phyloP scores from a whole-genome alignment of 1,140 invertebrate genomes.

The Berghia stephanieae region DNA sequence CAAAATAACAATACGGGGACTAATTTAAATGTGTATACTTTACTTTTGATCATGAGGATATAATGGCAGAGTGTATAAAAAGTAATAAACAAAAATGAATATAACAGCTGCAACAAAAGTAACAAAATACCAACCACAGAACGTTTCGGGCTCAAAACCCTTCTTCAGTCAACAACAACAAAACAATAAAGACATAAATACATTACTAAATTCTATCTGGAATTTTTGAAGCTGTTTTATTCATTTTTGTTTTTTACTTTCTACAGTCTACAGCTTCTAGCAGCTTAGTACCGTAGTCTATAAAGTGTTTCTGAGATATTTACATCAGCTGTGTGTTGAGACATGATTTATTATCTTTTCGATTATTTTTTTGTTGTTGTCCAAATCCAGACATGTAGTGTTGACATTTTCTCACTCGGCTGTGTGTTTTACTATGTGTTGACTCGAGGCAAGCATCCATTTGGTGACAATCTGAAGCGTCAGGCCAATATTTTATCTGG shows the following conservation, averaged over 20 bases:
- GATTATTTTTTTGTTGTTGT: conserved; percentile 33
- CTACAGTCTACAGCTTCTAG: neutral
- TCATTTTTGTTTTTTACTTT: neutral
- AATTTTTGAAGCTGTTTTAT: neutral
- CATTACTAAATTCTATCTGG: too few species aligned
- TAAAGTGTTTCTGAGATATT: neutral
- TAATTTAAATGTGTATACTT: too few species aligned
- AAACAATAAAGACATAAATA: too few species aligned
- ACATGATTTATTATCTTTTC: neutral
- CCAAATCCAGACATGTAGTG: conserved; percentile 89
- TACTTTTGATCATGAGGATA: too few species aligned
- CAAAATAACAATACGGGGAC: too few species aligned
- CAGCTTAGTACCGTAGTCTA: neutral
- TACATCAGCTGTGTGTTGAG: neutral
- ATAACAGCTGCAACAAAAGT: too few species aligned
- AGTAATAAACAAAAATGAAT: too few species aligned
- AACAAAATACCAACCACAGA: too few species aligned
- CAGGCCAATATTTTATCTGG: conserved; percentile 89
- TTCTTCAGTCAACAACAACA: too few species aligned
- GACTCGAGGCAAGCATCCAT: conserved; percentile 92
- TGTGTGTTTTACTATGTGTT: conserved; percentile 98
- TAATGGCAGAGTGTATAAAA: too few species aligned
- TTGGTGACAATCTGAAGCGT: conserved; percentile 86
- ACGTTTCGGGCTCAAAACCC: too few species aligned
- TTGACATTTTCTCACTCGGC: conserved; percentile 97